A percentile compares a stretch with the other conserved stretches of the same genome.
phyloP scores from a whole-genome alignment of 92 coral and sea anemone genomes.

The Bergia puertoricense region DNA sequence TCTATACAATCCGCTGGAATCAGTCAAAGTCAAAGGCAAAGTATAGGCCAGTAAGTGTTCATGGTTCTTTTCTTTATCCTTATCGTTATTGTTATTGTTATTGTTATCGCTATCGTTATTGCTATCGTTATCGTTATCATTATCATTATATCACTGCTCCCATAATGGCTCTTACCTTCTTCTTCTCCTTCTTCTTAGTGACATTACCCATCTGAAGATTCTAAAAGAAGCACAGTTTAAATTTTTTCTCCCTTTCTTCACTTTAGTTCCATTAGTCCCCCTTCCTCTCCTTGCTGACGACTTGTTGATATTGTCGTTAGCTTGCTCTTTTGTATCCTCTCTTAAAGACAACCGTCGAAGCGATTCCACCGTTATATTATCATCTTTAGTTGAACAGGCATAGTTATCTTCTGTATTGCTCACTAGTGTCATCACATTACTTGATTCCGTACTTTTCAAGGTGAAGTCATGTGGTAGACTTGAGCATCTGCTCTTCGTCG shows the following conservation, averaged over 20 bases:
- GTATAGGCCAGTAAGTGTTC: background rate
- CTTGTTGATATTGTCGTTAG: background rate
- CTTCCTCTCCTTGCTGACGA: background rate
- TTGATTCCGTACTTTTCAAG: background rate
- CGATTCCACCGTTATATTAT: background rate
- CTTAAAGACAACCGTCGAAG: background rate
- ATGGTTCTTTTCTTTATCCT: too few species aligned
- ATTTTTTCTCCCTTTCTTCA: background rate
- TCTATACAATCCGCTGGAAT: too few species aligned
- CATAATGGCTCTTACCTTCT: slow-evolving; percentile 4
- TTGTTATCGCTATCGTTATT: too few species aligned
- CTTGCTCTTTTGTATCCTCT: background rate
- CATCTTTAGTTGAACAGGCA: background rate
- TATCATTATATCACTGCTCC: background rate
- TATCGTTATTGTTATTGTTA: too few species aligned
- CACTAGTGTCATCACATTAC: background rate
- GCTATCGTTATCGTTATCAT: too few species aligned
- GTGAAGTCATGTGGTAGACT: background rate
- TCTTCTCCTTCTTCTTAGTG: slow-evolving; percentile 10
- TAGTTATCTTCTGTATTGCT: background rate
- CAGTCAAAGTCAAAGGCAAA: too few species aligned
- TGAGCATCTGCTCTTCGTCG: background rate
- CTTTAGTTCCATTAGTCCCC: background rate
- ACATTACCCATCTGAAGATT: slow-evolving; percentile 15
- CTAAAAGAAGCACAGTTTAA: slow-evolving; percentile 5